Conservation (phyloP, 2,113 vertebrate species). For the Ardeotis arabs region DNA sequence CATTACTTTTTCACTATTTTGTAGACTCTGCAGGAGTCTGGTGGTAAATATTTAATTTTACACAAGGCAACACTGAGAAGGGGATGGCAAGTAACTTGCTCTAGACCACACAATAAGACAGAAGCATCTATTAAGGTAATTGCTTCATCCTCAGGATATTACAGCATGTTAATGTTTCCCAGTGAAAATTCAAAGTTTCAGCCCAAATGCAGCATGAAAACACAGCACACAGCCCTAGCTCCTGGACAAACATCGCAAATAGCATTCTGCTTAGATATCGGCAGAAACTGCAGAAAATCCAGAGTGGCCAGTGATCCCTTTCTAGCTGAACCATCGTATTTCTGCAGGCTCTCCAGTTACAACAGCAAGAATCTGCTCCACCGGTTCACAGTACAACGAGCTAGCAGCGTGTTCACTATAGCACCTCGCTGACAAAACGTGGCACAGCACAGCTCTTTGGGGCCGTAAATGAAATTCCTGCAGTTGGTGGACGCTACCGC, state of each 20-base stretch:
- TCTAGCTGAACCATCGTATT: background rate
- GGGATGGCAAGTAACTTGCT: background rate
- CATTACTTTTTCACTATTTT: background rate
- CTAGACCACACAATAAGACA: background rate
- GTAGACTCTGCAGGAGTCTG: background rate
- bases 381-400: background rate
- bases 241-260: background rate
- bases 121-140: conserved; percentile 1
- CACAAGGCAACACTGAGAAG: background rate
- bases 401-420: background rate
- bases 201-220: background rate
- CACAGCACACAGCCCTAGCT: background rate
- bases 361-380: background rate
- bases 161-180: background rate
- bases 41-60: conserved; percentile 17
- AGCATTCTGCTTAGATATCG: background rate
- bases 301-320: background rate
- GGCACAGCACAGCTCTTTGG: background rate
- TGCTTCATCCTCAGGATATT: background rate
- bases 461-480: background rate
- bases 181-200: background rate
- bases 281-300: background rate
- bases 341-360: background rate
- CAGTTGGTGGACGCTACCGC: background rate
- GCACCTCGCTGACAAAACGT: background rate